Percentiles rank a stretch among this genome's conserved stretches.
Evolutionary conservation across 2,888 invertebrate genomes (phyloP).

Genomic region (Schizotus pectinicornis): DNA sequence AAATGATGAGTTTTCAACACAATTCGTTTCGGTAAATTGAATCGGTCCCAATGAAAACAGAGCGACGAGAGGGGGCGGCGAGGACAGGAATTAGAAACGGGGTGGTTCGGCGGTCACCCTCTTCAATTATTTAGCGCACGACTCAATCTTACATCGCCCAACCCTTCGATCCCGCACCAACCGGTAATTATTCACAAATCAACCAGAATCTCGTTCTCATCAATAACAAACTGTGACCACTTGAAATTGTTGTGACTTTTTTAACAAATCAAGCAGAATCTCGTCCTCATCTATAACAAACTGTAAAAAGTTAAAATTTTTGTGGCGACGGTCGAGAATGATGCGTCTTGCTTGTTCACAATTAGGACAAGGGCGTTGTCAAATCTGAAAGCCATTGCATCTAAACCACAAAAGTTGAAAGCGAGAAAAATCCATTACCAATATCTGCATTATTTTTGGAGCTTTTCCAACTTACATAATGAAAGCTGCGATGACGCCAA

Average conservation of each 20-base stretch:
- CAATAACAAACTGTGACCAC: too few relatives aligned
- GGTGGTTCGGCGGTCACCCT: constrained; percentile 9
- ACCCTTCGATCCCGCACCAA: too few relatives aligned
- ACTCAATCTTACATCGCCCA: too few relatives aligned
- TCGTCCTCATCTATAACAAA: too few relatives aligned
- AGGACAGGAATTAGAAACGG: constrained; percentile 26
- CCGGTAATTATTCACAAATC: too few relatives aligned
- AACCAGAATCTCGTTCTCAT: too few relatives aligned
- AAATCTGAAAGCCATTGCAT: constrained; percentile 48
- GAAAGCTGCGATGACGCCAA: constrained; percentile 54
- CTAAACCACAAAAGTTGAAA: constrained; percentile 51
- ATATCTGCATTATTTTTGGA: constrained; percentile 58
- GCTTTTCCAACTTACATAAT: constrained; percentile 58
- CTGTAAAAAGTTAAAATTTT: too few relatives aligned
- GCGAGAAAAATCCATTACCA: constrained; percentile 56
- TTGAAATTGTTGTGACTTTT: too few relatives aligned
- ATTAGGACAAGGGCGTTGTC: constrained; percentile 40
- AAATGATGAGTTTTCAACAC: constrained; percentile 30
- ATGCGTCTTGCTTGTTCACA: constrained; percentile 2
- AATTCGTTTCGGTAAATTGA: constrained; percentile 33
- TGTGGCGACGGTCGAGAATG: too few relatives aligned
- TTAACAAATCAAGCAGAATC: too few relatives aligned
- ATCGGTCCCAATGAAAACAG: constrained; percentile 31
- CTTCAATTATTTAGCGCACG: constrained; percentile 13
- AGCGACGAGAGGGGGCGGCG: constrained; percentile 14